Percentiles rank a stretch among this genome's conserved stretches.
Conservation (phyloP, 37 sponge, comb jelly and placozoan genomes). For the Mnemiopsis leidyi region DNA sequence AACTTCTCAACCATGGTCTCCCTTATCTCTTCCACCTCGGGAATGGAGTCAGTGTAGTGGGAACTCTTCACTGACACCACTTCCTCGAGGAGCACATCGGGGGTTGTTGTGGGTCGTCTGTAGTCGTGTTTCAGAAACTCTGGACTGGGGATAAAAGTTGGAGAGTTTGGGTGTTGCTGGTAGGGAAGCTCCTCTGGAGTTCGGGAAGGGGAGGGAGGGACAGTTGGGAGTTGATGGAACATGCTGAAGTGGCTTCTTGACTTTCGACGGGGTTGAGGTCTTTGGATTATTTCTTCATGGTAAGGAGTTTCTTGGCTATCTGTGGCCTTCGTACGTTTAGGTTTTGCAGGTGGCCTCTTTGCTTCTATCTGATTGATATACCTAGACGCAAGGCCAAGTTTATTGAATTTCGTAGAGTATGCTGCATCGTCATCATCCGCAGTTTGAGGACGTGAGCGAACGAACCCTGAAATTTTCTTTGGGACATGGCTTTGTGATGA, state of each 20-base stretch:
- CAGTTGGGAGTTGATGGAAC: not conserved
- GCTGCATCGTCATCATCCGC: not conserved
- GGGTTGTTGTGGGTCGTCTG: not conserved
- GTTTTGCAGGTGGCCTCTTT: not conserved
- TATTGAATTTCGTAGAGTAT: not conserved
- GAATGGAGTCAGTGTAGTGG: constrained; percentile 2
- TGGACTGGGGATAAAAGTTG: not conserved
- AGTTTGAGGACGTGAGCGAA: no score
- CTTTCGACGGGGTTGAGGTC: not conserved
- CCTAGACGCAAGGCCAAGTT: not conserved
- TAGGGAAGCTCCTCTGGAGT: not conserved
- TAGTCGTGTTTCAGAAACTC: not conserved
- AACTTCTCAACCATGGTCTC: not conserved
- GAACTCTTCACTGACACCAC: not conserved
- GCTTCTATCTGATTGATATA: not conserved
- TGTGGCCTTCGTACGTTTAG: not conserved
- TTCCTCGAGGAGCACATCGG: not conserved
- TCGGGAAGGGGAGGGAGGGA: not conserved
- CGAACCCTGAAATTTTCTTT: no score
- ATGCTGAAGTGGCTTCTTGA: not conserved
- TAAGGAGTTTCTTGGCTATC: not conserved
- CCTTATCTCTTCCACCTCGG: not conserved
- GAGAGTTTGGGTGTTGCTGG: not conserved
- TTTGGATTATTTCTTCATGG: not conserved
- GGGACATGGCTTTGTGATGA: no score